These are phyloP conservation scores for Muraenolepis orangiensis DNA, from an alignment of 2,797 vertebrate genomes.

Conservation along the genomic window DNA sequence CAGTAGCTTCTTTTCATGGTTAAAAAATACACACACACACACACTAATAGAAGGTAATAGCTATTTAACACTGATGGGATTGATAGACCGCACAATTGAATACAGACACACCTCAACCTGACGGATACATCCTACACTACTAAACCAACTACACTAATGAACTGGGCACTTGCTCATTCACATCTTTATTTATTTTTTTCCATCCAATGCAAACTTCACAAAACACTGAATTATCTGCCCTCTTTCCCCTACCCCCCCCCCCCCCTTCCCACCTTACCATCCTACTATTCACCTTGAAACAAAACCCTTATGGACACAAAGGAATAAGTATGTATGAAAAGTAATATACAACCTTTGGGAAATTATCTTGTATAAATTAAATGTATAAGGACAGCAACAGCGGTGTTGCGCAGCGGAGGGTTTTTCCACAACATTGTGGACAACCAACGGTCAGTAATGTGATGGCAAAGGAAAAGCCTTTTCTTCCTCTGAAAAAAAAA, in stretches of 20 bases:
- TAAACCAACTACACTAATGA: slow-evolving; percentile 69
- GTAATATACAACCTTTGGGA: slow-evolving; percentile 73
- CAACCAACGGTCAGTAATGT: slow-evolving; percentile 55
- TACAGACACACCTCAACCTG: slow-evolving; percentile 69
- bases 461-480: slow-evolving; percentile 38
- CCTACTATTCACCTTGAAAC: slow-evolving; percentile 56
- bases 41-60: slow-evolving; percentile 56
- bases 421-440: slow-evolving; percentile 39
- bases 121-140: slow-evolving; percentile 69
- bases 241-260: slow-evolving; percentile 13
- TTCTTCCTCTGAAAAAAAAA: slow-evolving; percentile 51
- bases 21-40: slow-evolving; percentile 37
- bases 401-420: slow-evolving; percentile 53
- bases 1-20: slow-evolving; percentile 19
- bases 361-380: slow-evolving; percentile 80
- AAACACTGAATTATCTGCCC: slow-evolving; percentile 51
- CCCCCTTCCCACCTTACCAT: slow-evolving; percentile 27
- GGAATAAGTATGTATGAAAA: slow-evolving; percentile 68
- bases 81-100: slow-evolving; percentile 70
- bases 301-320: slow-evolving; percentile 68
- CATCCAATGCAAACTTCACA: slow-evolving; percentile 66
- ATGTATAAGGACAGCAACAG: slow-evolving; percentile 70
- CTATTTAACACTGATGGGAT: slow-evolving; percentile 72
- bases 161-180: slow-evolving; percentile 70
- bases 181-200: slow-evolving; percentile 64